Evolutionary conservation across 2,113 vertebrate species (phyloP), one percentile per base, ranked within the genome.

Genomic region (Perccottus glenii): DNA sequence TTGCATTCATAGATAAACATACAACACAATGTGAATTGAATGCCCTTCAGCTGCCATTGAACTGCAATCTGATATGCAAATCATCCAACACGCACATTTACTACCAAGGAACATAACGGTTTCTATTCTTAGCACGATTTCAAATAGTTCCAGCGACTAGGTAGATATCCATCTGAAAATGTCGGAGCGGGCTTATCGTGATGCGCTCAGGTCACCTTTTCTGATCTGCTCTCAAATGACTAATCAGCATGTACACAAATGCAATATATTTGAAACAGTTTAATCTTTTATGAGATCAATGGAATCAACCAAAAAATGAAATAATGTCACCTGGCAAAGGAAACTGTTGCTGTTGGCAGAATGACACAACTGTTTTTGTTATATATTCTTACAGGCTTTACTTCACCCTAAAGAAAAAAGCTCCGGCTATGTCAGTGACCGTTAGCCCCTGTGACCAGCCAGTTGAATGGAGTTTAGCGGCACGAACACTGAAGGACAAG

Each of bases 361-460:
- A 55, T 60, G 55, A 78, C 33, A 59, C 40, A 55, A 56, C 11
- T 56, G n/a, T 11, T 5, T 32, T 50, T 56, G 69, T 46, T 85
- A 56, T 63, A 5, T 52, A 53, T 52, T 63, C 48, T 77, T 51
- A 14, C 85, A 96, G 95, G 84, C 90, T 93, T 15, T 94, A 94
- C 81, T 96, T 96, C 78, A 89, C 84, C 3, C 62, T 95, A 85
- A 91, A 89, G 84, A 93, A 93, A 87, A 87, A 92, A 77, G 89
- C 76, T 14, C 19, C 77, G 0, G 87, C 82, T 5, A 92, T 96
- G 91, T 92, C 89, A 0, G 32, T 97, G 74, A 95, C 91, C 0
- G 93, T 97, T 68, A 95, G 92, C 0, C 95, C 94, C 2, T 97
- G 95, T 51, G 94, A 94, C 15, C 84, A 90, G 27, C 88, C 93